phyloP scores from a whole-genome alignment of 2,113 vertebrate species.

The Tenrec ecaudatus region DNA sequence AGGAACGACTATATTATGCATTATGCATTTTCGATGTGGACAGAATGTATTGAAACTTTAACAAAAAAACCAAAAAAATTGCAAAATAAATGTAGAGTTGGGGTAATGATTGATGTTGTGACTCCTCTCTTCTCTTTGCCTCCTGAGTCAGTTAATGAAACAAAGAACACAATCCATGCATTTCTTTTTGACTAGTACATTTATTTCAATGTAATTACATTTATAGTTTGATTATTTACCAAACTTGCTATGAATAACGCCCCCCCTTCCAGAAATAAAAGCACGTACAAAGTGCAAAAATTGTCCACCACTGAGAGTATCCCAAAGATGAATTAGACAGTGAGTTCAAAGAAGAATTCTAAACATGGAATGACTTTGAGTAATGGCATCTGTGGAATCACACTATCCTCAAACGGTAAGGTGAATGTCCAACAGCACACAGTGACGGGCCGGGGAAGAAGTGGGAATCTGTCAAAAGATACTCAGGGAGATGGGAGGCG shows the following conservation, averaged over 20 bases:
- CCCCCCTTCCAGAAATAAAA: slow-evolving; percentile 35
- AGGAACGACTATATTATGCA: background rate
- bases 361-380: background rate
- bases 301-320: background rate
- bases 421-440: background rate
- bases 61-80: background rate
- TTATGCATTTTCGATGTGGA: background rate
- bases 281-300: background rate
- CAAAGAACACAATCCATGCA: background rate
- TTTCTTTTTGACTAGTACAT: background rate
- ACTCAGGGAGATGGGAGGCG: fast-evolving
- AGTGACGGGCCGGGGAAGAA: fast-evolving
- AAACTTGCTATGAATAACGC: background rate
- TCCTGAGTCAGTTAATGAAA: slow-evolving; percentile 13
- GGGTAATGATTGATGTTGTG: background rate
- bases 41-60: background rate
- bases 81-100: slow-evolving; percentile 17
- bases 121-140: background rate
- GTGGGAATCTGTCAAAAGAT: background rate
- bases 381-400: background rate
- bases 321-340: background rate
- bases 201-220: background rate
- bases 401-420: background rate
- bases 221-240: background rate
- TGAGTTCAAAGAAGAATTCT: background rate